Base-by-base conservation (phyloP, 2,888 invertebrate genomes). In the Drosophila mercatorum region DNA sequence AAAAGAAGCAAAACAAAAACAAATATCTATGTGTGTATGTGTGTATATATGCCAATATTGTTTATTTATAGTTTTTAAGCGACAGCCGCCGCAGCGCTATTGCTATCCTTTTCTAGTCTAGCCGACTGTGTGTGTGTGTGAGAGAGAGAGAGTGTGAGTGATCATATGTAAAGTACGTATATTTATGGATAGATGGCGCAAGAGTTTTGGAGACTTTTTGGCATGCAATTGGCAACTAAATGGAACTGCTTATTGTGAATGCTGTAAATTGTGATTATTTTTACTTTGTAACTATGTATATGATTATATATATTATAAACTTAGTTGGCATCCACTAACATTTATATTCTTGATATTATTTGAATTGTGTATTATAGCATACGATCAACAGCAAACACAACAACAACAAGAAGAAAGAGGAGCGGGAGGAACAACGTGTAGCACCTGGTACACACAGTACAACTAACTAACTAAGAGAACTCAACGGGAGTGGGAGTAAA, bases 391-490 rank as follows among this genome's bases (percentile, higher is more conserved):
- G n/a, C 7, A 46, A 17, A 38, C 34, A 41, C 26, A 10, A 52
- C 58, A 49, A 68, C 22, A 22, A 28, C 28, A 28, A 28, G 28
- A 5, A 22, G 22, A 22, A 22, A 22, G 22, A 22, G 47, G 40
- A 62, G 55, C 52, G 47, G 36, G 36, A 61, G 49, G 46, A 66
- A 67, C 22, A 22, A 22, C 22, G 58, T 49, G 40, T 49, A 78
- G 83, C 88, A 89, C 83, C 90, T 90, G 87, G 80, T 79, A 51
- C 53, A 55, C 58, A 83, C 61, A 82, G 88, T 84, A 89, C 87
- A 90, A 89, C 41, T 8, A 53, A 58, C 41, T 8, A 22, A 22
- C 22, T 22, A 22, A 22, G 22, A 22, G 22, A 22, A 22, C 22
- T 22, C 22, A 2, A 22, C 1, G 22, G 22, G 22, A 52, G 31